A percentile compares a stretch with the other conserved stretches of the same genome.
Evolutionary conservation across 2,888 invertebrate genomes (phyloP).

Genomic region (Campoletis raptor): DNA sequence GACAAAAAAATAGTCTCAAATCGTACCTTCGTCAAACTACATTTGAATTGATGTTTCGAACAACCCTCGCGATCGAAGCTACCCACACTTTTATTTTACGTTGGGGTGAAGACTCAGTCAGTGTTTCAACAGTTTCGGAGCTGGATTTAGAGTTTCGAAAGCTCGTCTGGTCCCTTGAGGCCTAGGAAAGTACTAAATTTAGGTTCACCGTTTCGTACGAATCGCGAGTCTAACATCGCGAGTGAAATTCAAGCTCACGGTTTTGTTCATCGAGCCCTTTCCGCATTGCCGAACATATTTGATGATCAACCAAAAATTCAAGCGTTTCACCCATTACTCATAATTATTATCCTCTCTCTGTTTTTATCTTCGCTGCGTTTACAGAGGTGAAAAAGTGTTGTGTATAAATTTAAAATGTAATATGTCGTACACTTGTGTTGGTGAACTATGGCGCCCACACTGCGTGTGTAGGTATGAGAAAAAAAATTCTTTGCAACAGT

Average conservation of each 20-base stretch:
- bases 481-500: not conserved
- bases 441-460: constrained; percentile 1
- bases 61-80: not conserved
- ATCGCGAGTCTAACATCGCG: not conserved
- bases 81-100: not conserved
- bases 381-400: not conserved
- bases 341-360: not conserved
- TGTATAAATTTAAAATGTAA: not conserved
- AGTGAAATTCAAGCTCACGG: not conserved
- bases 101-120: not conserved
- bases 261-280: not conserved
- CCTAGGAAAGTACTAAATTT: constrained; percentile 12
- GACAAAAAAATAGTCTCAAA: not conserved
- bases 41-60: not conserved
- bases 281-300: not conserved
- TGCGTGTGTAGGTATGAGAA: not conserved
- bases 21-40: not conserved
- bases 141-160: constrained; percentile 3
- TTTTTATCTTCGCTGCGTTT: not conserved
- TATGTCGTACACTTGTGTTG: not conserved
- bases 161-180: constrained; percentile 6
- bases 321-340: not conserved
- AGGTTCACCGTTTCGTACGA: not conserved
- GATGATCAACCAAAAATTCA: not conserved
- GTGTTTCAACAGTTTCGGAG: not conserved